Percentiles rank a stretch among this genome's conserved stretches.
Conservation (phyloP, 2,888 invertebrate genomes). For the Drosophila gaucha region DNA sequence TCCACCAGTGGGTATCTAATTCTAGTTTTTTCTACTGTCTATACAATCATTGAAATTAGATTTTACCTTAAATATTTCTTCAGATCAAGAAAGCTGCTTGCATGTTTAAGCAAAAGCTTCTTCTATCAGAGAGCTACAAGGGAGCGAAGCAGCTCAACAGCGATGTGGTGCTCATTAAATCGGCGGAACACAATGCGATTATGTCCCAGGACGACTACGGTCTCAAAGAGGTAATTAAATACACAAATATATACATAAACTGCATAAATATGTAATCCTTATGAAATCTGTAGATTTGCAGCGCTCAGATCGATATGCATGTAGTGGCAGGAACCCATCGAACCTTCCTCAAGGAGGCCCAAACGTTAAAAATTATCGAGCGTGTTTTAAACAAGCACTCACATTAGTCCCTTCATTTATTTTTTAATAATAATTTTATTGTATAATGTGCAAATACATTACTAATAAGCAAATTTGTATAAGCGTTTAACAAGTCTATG, state of each 20-base stretch:
- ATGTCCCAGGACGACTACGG: conserved; percentile 94
- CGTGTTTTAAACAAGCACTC: conserved; percentile 66
- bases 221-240: conserved; percentile 89
- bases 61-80: background rate
- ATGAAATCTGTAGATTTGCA: conserved; percentile 87
- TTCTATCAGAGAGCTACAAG: conserved; percentile 91
- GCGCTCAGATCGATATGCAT: conserved; percentile 87
- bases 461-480: conserved; percentile 27
- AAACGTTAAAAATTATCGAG: conserved; percentile 89
- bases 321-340: conserved; percentile 94
- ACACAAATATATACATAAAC: background rate
- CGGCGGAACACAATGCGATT: conserved; percentile 93
- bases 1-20: too few species aligned
- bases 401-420: conserved; percentile 22
- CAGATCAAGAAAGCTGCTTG: conserved; percentile 89
- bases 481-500: too few species aligned
- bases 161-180: conserved; percentile 92
- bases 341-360: conserved; percentile 91
- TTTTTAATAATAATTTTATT: conserved; percentile 17
- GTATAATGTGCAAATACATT: conserved; percentile 24
- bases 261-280: background rate
- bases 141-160: conserved; percentile 88
- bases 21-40: too few species aligned
- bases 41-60: too few species aligned
- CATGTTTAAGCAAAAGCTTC: conserved; percentile 93